These are phyloP conservation scores for Doris montereyensis DNA, from an alignment of 2,888 invertebrate genomes.

Conservation along the genomic window DNA sequence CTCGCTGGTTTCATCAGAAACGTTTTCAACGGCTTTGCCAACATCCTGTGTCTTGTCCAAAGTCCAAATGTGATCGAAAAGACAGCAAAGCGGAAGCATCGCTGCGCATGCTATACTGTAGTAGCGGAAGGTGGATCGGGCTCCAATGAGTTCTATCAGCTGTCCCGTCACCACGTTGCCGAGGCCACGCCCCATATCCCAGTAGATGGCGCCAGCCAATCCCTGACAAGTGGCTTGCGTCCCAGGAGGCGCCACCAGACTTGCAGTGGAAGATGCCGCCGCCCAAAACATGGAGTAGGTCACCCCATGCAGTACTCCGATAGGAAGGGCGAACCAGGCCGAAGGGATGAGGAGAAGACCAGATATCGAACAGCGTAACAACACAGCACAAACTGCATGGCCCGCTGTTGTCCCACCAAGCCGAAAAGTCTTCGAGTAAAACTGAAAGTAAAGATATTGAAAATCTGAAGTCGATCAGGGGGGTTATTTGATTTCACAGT, in stretches of 20 bases:
- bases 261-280: slow-evolving; percentile 86
- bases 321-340: slow-evolving; percentile 87
- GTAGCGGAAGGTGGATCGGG: slow-evolving; percentile 42
- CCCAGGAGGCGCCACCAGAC: slow-evolving; percentile 37
- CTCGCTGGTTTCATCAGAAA: too few species aligned
- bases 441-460: too few species aligned
- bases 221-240: slow-evolving; percentile 44
- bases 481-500: too few species aligned
- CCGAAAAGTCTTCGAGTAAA: too few species aligned
- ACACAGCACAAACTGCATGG: slow-evolving; percentile 86
- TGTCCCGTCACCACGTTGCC: slow-evolving; percentile 41
- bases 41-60: too few species aligned
- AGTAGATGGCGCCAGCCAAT: slow-evolving; percentile 45
- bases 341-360: slow-evolving; percentile 79
- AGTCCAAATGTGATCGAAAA: slow-evolving; percentile 40
- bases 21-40: too few species aligned
- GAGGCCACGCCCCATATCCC: slow-evolving; percentile 47
- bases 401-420: slow-evolving; percentile 82
- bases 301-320: slow-evolving; percentile 89
- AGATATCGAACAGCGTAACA: slow-evolving; percentile 77
- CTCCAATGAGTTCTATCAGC: slow-evolving; percentile 37
- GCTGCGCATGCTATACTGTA: slow-evolving; percentile 33
- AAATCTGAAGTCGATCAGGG: too few species aligned
- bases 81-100: slow-evolving; percentile 31
- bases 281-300: slow-evolving; percentile 94